Base-by-base conservation (phyloP, 2,888 invertebrate genomes). In the Ernsta delagoae region DNA sequence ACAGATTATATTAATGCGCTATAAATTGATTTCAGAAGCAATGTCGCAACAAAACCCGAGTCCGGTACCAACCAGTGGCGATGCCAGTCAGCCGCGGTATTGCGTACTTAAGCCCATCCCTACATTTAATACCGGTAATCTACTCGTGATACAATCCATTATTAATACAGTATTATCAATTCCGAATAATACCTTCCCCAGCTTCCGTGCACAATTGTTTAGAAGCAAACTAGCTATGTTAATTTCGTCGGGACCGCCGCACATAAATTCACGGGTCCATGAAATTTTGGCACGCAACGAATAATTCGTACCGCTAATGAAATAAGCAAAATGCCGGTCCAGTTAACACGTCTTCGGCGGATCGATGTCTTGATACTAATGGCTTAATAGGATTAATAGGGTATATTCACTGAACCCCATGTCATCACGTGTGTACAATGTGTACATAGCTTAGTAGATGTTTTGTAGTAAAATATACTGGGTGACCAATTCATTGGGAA, bases 211-310 rank as follows among this genome's bases (percentile, higher is more conserved):
- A 65, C 73, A 70, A 71, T 73, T 74, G 72, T 72, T 70, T 72
- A 72, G 73, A 70, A 70, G 75, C 71, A 63, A 70, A 63, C 70
- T 67, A 63, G 70, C 63, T 56, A 70, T 72, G 71, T 72, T 76
- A 74, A 72, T 75, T 73, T 71, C 66, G 66, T 56, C 65, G 71
- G 69, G 68, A 72, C 50, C 66, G 65, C 78, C 76, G 75, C 77
- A 75, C 76, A 76, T 79, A 79, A 79, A 79, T 82, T 78, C 74
- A 77, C 76, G 75, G 75, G 72, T 71, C 74, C 70, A 63, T 73
- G 73, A 75, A 79, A 79, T 79, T 77, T 76, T 74, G 77, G 75
- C 80, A 76, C 80, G 79, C 75, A 76, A 75, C 79, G 74, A 75
- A 77, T 75, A 77, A 77, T 68, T 72, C 59, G 39, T 60, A 64